phyloP scores from a whole-genome alignment of 2,113 vertebrate genomes.

The Passer domesticus region DNA sequence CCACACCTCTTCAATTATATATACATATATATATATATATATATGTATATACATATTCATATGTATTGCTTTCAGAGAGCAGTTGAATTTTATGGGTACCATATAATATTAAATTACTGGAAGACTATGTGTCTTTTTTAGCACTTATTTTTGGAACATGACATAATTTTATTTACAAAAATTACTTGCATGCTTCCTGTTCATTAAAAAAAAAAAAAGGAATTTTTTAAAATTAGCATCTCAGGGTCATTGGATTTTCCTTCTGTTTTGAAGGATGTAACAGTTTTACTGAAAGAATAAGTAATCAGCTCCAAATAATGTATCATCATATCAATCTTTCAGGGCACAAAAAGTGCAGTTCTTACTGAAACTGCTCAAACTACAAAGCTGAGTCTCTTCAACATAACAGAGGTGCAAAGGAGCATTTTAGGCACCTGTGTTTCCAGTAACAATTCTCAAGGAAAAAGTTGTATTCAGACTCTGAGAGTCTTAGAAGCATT shows the following conservation, averaged over 20 bases:
- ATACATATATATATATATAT: neutral
- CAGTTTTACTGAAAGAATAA: neutral
- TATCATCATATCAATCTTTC: neutral
- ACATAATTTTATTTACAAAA: neutral
- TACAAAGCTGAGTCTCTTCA: neutral
- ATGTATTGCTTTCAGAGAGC: neutral
- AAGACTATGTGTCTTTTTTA: neutral
- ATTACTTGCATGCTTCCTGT: neutral
- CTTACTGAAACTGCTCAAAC: neutral
- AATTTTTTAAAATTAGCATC: neutral
- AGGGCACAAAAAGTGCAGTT: neutral
- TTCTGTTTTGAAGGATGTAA: neutral
- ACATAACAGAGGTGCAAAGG: neutral
- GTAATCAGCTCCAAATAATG: neutral
- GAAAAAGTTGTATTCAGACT: fast-evolving
- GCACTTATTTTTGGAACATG: neutral
- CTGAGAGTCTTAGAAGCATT: neutral
- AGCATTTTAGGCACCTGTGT: neutral
- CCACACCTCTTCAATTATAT: neutral
- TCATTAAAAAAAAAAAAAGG: fast-evolving
- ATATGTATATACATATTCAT: neutral
- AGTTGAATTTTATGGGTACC: neutral
- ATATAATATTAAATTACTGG: neutral
- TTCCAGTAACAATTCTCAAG: neutral
- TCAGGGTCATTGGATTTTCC: neutral